phyloP scores from a whole-genome alignment of 1,140 invertebrate genomes.

The Harlomillsia oculata region DNA sequence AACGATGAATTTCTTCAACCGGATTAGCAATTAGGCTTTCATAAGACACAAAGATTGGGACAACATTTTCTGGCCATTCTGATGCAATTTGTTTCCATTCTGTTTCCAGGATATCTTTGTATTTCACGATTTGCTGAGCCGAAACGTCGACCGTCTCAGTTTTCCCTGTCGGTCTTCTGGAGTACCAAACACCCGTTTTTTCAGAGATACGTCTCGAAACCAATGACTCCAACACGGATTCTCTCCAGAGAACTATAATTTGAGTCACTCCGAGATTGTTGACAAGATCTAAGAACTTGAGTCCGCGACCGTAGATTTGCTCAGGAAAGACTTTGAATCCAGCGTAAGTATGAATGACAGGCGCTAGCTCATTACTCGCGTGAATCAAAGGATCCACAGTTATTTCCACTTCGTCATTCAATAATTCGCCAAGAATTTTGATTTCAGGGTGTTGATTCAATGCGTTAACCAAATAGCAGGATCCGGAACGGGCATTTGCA shows the following conservation, averaged over 20 bases:
- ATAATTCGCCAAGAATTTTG: neutral
- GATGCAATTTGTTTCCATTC: constrained; percentile 15
- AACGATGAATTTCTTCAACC: neutral
- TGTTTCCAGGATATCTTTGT: neutral
- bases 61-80: constrained; percentile 7
- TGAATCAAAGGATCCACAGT: neutral
- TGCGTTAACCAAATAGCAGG: neutral
- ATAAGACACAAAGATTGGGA: constrained; percentile 12
- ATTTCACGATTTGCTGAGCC: neutral
- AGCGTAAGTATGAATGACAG: neutral
- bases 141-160: neutral
- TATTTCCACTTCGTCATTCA: constrained; percentile 12
- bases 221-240: constrained; percentile 5
- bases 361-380: neutral
- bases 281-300: constrained; percentile 1
- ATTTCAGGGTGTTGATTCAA: constrained; percentile 15
- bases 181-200: constrained; percentile 9
- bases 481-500: constrained; percentile 17
- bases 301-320: constrained; percentile 2
- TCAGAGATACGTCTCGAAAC: constrained; percentile 9
- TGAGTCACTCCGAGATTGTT: constrained; percentile 1
- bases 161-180: no score
- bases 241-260: constrained; percentile 17
- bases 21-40: constrained; percentile 1
- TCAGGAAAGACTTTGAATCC: constrained; percentile 22